phyloP scores from a whole-genome alignment of 2,797 vertebrate genomes.

The Scomberomorus guttatus region DNA sequence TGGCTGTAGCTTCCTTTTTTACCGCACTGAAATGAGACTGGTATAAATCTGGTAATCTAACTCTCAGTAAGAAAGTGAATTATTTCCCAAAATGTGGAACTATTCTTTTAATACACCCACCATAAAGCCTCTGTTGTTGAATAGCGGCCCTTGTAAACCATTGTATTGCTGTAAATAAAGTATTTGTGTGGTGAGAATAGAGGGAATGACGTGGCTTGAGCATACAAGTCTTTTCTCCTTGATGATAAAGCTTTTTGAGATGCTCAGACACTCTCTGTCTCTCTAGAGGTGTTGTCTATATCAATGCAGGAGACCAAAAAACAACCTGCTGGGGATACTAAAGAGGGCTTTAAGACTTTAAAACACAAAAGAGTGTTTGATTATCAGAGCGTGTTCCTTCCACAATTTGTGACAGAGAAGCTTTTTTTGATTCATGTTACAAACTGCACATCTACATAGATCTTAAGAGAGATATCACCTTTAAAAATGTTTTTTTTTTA shows the following conservation, averaged over 20 bases:
- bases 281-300: conserved; percentile 31
- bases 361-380: conserved; percentile 22
- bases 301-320: conserved; percentile 25
- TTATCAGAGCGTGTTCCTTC: conserved; percentile 5
- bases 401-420: background rate
- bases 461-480: conserved; percentile 23
- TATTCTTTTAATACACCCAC: too few relatives aligned
- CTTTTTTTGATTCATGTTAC: background rate
- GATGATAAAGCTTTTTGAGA: conserved; percentile 24
- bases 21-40: too few relatives aligned
- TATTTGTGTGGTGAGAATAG: background rate
- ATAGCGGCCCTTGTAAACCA: background rate
- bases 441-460: background rate
- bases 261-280: conserved; percentile 4
- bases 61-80: too few relatives aligned
- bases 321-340: conserved; percentile 30
- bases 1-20: too few relatives aligned
- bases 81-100: too few relatives aligned
- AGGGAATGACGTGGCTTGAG: background rate
- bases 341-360: conserved; percentile 27
- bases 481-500: conserved; percentile 16
- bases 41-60: too few relatives aligned
- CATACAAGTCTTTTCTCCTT: conserved; percentile 1
- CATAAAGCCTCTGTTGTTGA: background rate
- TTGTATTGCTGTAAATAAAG: background rate